Conservation (phyloP, 2,888 invertebrate genomes). For the Pecten maximus region DNA sequence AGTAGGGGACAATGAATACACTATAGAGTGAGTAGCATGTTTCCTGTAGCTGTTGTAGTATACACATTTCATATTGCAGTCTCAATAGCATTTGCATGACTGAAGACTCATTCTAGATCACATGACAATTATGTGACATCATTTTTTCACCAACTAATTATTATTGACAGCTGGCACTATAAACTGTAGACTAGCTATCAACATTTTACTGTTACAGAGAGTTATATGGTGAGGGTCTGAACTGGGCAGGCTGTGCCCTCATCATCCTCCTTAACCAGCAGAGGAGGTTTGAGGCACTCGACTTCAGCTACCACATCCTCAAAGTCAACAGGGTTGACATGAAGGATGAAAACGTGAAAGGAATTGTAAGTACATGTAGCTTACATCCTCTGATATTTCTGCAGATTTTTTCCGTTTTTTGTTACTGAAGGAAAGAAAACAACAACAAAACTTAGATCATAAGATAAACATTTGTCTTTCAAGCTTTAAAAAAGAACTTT, state of each 20-base stretch:
- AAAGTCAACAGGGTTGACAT: constrained; percentile 97
- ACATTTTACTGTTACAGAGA: constrained; percentile 85
- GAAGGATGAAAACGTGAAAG: constrained; percentile 96
- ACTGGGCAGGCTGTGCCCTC: constrained; percentile 99
- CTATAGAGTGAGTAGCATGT: constrained; percentile 91
- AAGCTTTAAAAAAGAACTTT: too few relatives aligned
- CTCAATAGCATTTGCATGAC: too few relatives aligned
- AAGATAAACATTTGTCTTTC: too few relatives aligned
- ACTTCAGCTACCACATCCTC: constrained; percentile 99
- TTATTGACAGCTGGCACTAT: too few relatives aligned
- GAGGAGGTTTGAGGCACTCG: constrained; percentile 96
- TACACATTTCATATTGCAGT: too few relatives aligned
- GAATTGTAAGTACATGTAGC: constrained; percentile 90
- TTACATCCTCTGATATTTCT: neutral
- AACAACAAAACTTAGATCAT: too few relatives aligned
- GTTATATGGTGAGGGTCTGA: constrained; percentile 98
- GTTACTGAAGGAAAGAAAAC: too few relatives aligned
- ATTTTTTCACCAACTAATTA: too few relatives aligned
- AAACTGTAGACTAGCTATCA: neutral
- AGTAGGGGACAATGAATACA: constrained; percentile 96
- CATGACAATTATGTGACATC: too few relatives aligned
- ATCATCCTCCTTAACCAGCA: constrained; percentile 97
- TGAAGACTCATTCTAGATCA: too few relatives aligned
- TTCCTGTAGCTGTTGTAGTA: too few relatives aligned
- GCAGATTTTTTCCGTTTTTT: too few relatives aligned